Evolutionary conservation across 2,113 vertebrate genomes (phyloP).

Genomic region (Rhynchomys soricoides): DNA sequence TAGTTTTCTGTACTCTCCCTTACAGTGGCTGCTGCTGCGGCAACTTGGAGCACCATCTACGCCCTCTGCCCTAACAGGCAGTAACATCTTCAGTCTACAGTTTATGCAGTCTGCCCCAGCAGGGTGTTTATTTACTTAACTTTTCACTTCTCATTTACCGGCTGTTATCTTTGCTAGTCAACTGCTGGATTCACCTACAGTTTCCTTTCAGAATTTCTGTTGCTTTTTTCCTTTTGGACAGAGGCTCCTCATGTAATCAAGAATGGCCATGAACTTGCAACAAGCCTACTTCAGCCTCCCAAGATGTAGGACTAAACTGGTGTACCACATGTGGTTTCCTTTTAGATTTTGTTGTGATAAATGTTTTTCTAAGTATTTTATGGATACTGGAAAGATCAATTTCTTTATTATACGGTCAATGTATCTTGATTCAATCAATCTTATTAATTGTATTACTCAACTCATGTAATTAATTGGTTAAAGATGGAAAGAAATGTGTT

Average conservation of each 20-base stretch:
- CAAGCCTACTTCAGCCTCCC: neutral
- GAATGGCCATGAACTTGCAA: too few relatives aligned
- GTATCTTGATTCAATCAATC: neutral
- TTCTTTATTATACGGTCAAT: neutral
- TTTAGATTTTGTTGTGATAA: neutral
- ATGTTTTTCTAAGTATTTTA: conserved; percentile 15
- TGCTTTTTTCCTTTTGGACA: neutral
- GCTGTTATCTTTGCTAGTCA: neutral
- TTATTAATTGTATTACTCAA: neutral
- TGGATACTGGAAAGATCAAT: neutral
- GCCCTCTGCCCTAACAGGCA: neutral
- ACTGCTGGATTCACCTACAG: neutral
- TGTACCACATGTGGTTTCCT: neutral
- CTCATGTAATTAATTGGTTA: neutral
- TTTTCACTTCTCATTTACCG: neutral
- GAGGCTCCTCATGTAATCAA: too few relatives aligned
- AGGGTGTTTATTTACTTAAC: neutral
- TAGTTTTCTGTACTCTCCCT: neutral
- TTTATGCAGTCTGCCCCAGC: neutral
- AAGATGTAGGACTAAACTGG: neutral
- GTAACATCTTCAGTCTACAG: too few relatives aligned
- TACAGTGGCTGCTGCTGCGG: neutral
- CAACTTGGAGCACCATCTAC: neutral
- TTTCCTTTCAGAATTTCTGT: neutral
- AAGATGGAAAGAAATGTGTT: neutral